phyloP scores from a whole-genome alignment of 2,797 vertebrate genomes.

The Eospalax fontanierii region DNA sequence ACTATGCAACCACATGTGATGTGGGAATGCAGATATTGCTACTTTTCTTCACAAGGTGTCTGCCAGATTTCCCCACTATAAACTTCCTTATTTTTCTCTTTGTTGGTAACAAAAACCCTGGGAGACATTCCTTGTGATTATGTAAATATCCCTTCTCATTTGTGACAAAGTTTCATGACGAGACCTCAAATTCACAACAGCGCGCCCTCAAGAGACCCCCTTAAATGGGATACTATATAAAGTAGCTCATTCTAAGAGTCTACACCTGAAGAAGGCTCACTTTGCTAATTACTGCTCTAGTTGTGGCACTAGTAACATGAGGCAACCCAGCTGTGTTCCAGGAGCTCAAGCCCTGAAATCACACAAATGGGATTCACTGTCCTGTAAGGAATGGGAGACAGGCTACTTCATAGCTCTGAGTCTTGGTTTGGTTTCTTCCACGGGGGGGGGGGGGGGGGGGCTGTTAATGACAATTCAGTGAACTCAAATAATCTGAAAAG shows the following conservation, averaged over 20 bases:
- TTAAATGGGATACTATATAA: slow-evolving; percentile 30
- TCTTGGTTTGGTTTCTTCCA: neutral
- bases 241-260: neutral
- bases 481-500: neutral
- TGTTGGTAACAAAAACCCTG: slow-evolving; percentile 38
- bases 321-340: neutral
- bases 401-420: neutral
- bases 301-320: neutral
- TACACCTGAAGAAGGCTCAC: neutral
- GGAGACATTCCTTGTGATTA: slow-evolving; percentile 26
- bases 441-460: neutral
- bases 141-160: slow-evolving; percentile 39
- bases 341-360: slow-evolving; percentile 19
- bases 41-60: neutral
- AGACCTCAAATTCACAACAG: slow-evolving; percentile 17
- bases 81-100: slow-evolving; percentile 29
- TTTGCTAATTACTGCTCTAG: slow-evolving; percentile 42
- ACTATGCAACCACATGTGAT: slow-evolving; percentile 4
- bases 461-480: neutral
- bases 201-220: neutral
- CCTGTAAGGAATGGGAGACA: neutral
- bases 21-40: slow-evolving; percentile 17
- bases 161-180: slow-evolving; percentile 34
- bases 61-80: neutral
- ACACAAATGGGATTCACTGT: neutral